These are phyloP conservation scores for Digitonthophagus gazella DNA, from an alignment of 2,888 invertebrate genomes.

Conservation along the genomic window DNA sequence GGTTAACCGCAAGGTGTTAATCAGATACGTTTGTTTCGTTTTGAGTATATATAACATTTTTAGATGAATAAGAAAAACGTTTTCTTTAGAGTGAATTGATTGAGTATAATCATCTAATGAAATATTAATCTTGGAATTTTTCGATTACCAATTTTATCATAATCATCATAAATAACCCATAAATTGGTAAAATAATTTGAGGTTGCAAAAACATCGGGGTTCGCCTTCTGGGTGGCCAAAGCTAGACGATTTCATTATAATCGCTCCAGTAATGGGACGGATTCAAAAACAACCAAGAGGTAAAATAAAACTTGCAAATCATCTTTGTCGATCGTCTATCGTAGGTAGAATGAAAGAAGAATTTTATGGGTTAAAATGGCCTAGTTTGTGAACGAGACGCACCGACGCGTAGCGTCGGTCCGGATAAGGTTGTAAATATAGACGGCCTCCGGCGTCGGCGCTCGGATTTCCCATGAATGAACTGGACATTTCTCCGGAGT, in stretches of 20 bases:
- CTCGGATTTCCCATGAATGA: neutral
- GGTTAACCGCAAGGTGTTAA: neutral
- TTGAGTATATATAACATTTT: neutral
- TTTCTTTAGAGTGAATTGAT: too few relatives aligned
- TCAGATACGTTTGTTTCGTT: neutral
- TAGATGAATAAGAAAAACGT: too few relatives aligned
- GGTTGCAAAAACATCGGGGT: neutral
- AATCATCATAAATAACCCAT: constrained; percentile 1
- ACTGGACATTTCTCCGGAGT: neutral
- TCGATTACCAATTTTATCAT: neutral
- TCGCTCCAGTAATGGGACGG: constrained; percentile 8
- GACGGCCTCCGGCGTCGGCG: constrained; percentile 3
- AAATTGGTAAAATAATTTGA: constrained; percentile 7
- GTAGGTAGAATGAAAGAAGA: neutral
- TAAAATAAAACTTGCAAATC: constrained; percentile 2
- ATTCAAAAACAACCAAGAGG: constrained; percentile 5
- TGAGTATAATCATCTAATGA: neutral
- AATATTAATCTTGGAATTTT: neutral
- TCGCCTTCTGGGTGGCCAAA: constrained; percentile 8
- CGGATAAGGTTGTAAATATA: neutral
- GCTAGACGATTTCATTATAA: constrained; percentile 11
- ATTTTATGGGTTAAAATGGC: neutral
- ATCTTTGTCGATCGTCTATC: constrained; percentile 2
- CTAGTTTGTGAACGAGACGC: neutral
- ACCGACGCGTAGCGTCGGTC: neutral